Base-by-base conservation (phyloP, 2,888 invertebrate species). In the Cacoxenus indagator region DNA sequence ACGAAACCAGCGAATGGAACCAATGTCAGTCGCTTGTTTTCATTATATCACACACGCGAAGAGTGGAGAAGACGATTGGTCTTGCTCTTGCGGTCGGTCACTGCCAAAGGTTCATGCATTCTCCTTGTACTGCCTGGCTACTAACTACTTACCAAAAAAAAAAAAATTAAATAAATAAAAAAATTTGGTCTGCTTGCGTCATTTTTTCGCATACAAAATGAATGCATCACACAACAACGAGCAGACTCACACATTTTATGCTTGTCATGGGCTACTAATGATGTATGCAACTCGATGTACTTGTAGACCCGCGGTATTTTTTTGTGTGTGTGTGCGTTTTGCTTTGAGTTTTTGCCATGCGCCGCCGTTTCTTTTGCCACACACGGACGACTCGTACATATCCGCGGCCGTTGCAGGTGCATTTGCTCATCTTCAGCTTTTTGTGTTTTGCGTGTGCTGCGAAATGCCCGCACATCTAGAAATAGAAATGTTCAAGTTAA, bases 1-100 rank as follows among this genome's bases (percentile, higher is more conserved):
- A 73, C 73, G 70, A 76, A 77, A 78, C 76, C 78, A 76, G 71
- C 77, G 73, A 78, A 69, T 73, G 78, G 78, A 78, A 78, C 78
- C 77, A 79, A 79, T 78, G 79, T 78, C 79, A 79, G 78, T 73
- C 71, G 70, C 72, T 68, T 70, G 76, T 64, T 70, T 70, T 70
- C n/a, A 51, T 51, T 51, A 51, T 51, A 51, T 51, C 51, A 51
- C 22, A 51, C 51, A 51, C 51, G 22, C 51, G 22, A 51, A 51
- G 22, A 19, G 19, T 17, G 22, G 9, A 22, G 51, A 51, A 9
- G 51, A 5, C 17, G 22, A 17, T 19, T 51, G 51, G 17, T 17
- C 17, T 22, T 37, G 37, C 54, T 24, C 24, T 54, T 54, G 54
- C 24, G 31, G n/a, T 51, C 31, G 59, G 59, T 59, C 59, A 59